phyloP scores from a whole-genome alignment of 2,797 vertebrate species.

The Pseudochromis fuscus region DNA sequence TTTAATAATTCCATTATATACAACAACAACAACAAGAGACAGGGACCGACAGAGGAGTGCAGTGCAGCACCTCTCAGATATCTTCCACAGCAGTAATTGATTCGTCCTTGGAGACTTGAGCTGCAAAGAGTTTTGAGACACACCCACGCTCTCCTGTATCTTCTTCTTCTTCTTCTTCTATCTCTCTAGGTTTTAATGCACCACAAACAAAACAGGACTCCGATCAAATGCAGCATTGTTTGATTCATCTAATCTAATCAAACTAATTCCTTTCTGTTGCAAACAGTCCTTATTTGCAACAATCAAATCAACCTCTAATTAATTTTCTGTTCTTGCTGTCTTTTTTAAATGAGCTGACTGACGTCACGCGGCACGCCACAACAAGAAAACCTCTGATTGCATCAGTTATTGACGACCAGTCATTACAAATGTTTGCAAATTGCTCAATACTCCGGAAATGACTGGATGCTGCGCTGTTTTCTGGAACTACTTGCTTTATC shows the following conservation, averaged over 20 bases:
- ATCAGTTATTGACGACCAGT: constrained; percentile 40
- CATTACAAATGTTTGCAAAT: constrained; percentile 54
- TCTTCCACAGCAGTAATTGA: constrained; percentile 69
- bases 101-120: constrained; percentile 60
- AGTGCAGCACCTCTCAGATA: constrained; percentile 56
- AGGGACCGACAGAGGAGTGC: constrained; percentile 15
- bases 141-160: constrained; percentile 50
- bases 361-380: constrained; percentile 43
- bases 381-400: constrained; percentile 59
- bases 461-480: constrained; percentile 42
- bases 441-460: constrained; percentile 69
- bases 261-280: constrained; percentile 22
- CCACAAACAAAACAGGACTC: constrained; percentile 29
- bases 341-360: constrained; percentile 26
- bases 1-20: constrained; percentile 5
- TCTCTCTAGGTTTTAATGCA: constrained; percentile 31
- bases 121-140: constrained; percentile 46
- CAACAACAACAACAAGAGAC: constrained; percentile 8
- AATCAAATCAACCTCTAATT: constrained; percentile 20
- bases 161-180: no score
- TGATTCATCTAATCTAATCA: constrained; percentile 26
- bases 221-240: not conserved
- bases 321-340: not conserved
- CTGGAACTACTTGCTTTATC: constrained; percentile 13
- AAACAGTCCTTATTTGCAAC: constrained; percentile 36